These are phyloP conservation scores for Sandelia bainsii DNA, from an alignment of 2,797 vertebrate species.

Conservation along the genomic window DNA sequence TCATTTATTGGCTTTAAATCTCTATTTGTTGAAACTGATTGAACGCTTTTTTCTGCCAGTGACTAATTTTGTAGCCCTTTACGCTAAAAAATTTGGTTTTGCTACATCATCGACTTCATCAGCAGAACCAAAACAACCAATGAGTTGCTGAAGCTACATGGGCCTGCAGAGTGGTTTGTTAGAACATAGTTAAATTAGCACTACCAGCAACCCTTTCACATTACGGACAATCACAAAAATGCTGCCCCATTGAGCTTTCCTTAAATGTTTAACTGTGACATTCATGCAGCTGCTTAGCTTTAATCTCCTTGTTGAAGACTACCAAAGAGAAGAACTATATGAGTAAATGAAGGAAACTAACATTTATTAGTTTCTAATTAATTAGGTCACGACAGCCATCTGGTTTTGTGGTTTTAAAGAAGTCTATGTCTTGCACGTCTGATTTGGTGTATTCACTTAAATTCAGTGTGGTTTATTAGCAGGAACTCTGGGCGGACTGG, in stretches of 20 bases:
- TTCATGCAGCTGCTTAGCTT: constrained; percentile 14
- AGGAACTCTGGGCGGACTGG: not conserved
- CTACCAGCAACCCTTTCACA: not conserved
- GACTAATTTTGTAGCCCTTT: not conserved
- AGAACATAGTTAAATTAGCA: not conserved
- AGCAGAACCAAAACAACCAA: not conserved
- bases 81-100: not conserved
- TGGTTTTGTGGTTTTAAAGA: not conserved
- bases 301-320: not conserved
- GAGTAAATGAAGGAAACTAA: constrained; percentile 3
- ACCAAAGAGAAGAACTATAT: constrained; percentile 7
- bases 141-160: not conserved
- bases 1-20: no score
- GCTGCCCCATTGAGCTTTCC: not conserved
- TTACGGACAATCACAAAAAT: not conserved
- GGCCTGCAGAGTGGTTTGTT: not conserved
- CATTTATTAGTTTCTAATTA: constrained; percentile 15
- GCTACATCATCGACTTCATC: not conserved
- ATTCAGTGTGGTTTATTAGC: not conserved
- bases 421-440: not conserved
- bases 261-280: constrained; percentile 4
- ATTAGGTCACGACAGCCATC: not conserved
- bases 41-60: not conserved
- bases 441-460: not conserved
- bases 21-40: no score